A percentile compares a stretch with the other conserved stretches of the same genome.
Conservation (phyloP, 2,888 invertebrate species). For the Halictus ligatus region DNA sequence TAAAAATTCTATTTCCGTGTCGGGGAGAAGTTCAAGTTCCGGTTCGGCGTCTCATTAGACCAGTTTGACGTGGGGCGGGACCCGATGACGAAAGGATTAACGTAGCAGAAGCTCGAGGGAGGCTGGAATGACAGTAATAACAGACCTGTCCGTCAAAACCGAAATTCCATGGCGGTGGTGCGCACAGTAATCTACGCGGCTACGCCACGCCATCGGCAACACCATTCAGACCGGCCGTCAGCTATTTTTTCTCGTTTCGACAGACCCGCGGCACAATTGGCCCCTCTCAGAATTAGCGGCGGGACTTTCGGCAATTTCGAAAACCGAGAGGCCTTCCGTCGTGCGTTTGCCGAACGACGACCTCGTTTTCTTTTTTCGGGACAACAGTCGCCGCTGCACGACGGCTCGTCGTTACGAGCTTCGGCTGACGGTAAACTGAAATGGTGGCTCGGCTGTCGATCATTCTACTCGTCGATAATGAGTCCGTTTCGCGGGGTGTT, state of each 20-base stretch:
- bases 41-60: constrained; percentile 66
- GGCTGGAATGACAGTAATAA: constrained; percentile 77
- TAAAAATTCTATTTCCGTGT: constrained; percentile 60
- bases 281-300: constrained; percentile 49
- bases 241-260: constrained; percentile 71
- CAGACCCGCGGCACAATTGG: constrained; percentile 60
- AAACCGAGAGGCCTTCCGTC: constrained; percentile 35
- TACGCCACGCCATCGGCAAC: constrained; percentile 62
- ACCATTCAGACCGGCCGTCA: constrained; percentile 71
- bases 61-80: constrained; percentile 65
- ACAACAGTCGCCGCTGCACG: constrained; percentile 22
- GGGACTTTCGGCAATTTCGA: constrained; percentile 47
- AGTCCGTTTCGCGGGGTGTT: constrained; percentile 16
- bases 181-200: constrained; percentile 64
- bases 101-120: constrained; percentile 60
- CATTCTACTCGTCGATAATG: constrained; percentile 29
- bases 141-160: constrained; percentile 77
- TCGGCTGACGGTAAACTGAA: constrained; percentile 32
- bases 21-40: constrained; percentile 30
- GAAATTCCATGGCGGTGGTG: constrained; percentile 62
- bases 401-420: constrained; percentile 38
- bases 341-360: not conserved
- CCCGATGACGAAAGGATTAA: constrained; percentile 70
- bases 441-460: constrained; percentile 32
- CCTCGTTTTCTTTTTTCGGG: constrained; percentile 31